Percentiles rank a stretch among this genome's conserved stretches.
These are phyloP conservation scores for Leptopterna dolabrata DNA, from an alignment of 2,888 invertebrate species.

Conservation along the genomic window DNA sequence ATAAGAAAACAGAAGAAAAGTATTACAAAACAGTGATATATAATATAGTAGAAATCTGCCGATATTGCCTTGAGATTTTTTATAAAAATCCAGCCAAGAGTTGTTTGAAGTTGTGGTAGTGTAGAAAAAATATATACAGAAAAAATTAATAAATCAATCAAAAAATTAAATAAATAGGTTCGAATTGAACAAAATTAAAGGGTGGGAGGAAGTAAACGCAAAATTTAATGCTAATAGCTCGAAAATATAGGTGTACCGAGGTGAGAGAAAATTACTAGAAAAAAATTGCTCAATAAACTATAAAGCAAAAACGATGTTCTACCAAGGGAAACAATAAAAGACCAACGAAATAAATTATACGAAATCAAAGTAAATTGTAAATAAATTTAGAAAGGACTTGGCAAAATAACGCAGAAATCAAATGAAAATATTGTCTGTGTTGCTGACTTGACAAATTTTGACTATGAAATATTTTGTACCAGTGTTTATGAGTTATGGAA, in stretches of 20 bases:
- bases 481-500: not conserved
- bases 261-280: conserved; percentile 2
- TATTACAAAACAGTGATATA: conserved; percentile 28
- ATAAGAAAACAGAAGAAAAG: not conserved
- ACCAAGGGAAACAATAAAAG: not conserved
- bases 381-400: not conserved
- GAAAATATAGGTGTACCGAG: not conserved
- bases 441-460: not conserved
- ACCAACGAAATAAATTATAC: not conserved
- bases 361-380: not conserved
- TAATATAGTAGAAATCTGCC: conserved; percentile 26
- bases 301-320: conserved; percentile 19
- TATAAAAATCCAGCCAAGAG: conserved; percentile 49
- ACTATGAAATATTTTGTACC: not conserved
- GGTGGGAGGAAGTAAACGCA: not conserved
- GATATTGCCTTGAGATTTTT: conserved; percentile 36
- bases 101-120: conserved; percentile 13
- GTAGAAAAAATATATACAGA: not conserved
- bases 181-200: not conserved
- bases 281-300: conserved; percentile 5
- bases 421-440: not conserved
- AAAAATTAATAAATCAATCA: not conserved
- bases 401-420: not conserved
- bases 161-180: not conserved
- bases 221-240: not conserved